Evolutionary conservation across 2,113 vertebrate genomes (phyloP).

Genomic region (Okapia johnstoni): DNA sequence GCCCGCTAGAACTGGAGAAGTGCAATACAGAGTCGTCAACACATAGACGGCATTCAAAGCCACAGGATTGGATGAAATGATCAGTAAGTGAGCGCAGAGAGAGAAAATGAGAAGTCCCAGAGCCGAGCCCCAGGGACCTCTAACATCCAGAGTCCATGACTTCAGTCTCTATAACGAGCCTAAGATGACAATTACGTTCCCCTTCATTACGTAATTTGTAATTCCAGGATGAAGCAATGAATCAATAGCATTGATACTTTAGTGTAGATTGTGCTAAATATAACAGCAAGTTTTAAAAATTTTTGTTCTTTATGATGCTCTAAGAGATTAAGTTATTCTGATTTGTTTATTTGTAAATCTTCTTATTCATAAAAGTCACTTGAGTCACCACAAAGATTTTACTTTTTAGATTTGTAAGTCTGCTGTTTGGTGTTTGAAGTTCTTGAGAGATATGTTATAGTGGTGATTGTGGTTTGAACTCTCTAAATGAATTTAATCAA

Average conservation of each 20-base stretch:
- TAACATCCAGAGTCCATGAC: background rate
- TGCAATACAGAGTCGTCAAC: background rate
- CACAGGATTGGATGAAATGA: background rate
- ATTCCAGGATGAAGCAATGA: background rate
- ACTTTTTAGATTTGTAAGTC: background rate
- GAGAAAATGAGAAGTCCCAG: background rate
- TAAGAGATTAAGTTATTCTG: background rate
- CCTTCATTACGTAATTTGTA: background rate
- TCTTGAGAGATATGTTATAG: background rate
- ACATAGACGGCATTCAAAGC: background rate
- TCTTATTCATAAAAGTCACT: background rate
- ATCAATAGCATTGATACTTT: background rate
- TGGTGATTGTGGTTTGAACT: conserved; percentile 16
- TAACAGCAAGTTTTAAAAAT: background rate
- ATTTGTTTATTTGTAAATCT: background rate
- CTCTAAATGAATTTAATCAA: background rate
- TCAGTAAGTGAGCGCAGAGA: background rate
- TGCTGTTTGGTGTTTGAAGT: conserved; percentile 7
- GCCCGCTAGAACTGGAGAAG: background rate
- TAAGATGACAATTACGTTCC: background rate
- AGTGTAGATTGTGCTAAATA: background rate
- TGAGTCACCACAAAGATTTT: background rate
- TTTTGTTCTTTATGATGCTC: background rate
- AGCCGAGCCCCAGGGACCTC: background rate
- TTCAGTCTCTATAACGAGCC: background rate